Evolutionary conservation across 2,797 vertebrate genomes (phyloP).

Genomic region (Hirundo rustica): DNA sequence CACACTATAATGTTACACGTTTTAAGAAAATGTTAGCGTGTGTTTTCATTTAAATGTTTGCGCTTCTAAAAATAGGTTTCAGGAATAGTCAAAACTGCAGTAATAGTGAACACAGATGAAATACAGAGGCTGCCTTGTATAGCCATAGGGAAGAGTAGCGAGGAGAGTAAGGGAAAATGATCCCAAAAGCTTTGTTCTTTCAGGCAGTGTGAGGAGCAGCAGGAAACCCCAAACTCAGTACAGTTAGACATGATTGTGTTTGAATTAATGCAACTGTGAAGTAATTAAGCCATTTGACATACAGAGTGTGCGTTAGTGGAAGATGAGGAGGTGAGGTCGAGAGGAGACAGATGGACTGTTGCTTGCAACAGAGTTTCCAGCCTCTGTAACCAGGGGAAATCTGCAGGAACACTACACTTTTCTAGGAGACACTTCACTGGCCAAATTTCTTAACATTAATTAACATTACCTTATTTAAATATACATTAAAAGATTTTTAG

Average conservation of each 20-base stretch:
- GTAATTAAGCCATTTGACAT: not conserved
- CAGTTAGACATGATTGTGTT: not conserved
- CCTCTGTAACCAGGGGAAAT: not conserved
- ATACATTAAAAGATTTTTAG: not conserved
- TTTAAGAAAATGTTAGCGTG: not conserved
- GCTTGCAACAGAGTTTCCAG: not conserved
- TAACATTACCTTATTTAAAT: not conserved
- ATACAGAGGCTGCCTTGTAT: not conserved
- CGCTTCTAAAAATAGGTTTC: not conserved
- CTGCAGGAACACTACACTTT: not conserved
- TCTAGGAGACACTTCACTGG: not conserved
- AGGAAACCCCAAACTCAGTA: not conserved
- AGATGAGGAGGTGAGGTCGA: not conserved
- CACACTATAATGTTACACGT: not conserved
- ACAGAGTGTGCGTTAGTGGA: accelerated
- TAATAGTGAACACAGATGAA: not conserved
- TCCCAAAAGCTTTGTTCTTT: not conserved
- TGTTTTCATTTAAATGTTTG: not conserved
- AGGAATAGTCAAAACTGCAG: not conserved
- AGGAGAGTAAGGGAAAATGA: not conserved
- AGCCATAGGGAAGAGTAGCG: not conserved
- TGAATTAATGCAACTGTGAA: conserved; percentile 1
- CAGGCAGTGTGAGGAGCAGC: not conserved
- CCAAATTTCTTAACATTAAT: not conserved
- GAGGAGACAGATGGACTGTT: not conserved